Conservation (phyloP, 1,140 invertebrate species). For the Brachionus sp. region DNA sequence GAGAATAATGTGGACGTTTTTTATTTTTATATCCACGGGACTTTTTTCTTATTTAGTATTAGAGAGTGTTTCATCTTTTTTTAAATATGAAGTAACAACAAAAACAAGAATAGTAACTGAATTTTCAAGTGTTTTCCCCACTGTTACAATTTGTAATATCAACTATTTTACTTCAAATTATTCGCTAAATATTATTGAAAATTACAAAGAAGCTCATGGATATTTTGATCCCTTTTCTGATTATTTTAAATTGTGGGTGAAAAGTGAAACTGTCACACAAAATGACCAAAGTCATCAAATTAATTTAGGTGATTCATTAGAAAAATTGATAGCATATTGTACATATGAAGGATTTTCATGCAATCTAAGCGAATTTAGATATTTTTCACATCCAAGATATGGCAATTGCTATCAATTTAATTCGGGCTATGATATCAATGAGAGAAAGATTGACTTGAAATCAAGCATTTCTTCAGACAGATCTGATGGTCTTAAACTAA, state of each 20-base stretch:
- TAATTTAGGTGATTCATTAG: not conserved
- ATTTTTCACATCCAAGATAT: not conserved
- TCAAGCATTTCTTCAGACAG: not conserved
- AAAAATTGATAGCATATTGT: not conserved
- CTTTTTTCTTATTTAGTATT: not conserved
- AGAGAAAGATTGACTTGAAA: not conserved
- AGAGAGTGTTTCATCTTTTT: not conserved
- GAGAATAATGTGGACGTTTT: not conserved
- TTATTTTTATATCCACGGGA: not conserved
- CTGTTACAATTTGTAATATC: not conserved
- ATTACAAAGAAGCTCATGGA: not conserved
- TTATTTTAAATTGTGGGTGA: not conserved
- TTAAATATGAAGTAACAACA: not conserved
- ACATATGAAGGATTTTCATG: not conserved
- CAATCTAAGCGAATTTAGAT: not conserved
- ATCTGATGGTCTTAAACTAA: not conserved
- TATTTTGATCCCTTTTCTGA: not conserved
- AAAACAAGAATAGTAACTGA: not conserved
- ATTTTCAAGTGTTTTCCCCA: not conserved
- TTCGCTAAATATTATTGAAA: not conserved
- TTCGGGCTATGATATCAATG: not conserved
- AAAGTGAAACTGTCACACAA: too few species aligned
- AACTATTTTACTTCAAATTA: not conserved
- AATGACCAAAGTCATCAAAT: not conserved
- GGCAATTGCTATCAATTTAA: constrained; percentile 11